Evolutionary conservation across 2,113 vertebrate genomes (phyloP).

Genomic region (Dicerorhinus sumatrensis): DNA sequence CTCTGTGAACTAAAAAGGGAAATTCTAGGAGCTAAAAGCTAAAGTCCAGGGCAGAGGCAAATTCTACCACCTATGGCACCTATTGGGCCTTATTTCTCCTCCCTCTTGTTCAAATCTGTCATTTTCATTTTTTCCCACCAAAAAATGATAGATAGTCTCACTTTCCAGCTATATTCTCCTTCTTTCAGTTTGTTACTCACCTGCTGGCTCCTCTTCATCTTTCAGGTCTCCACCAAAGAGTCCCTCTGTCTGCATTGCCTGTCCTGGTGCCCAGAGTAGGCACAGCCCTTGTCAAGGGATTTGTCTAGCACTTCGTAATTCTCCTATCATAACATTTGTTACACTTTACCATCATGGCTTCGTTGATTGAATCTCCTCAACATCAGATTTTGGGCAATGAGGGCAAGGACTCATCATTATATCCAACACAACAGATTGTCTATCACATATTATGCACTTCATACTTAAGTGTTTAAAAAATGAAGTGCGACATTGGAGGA

Average conservation of each 20-base stretch:
- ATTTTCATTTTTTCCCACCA: slow-evolving; percentile 15
- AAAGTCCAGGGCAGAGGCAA: background rate
- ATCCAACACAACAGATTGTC: background rate
- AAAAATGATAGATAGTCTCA: background rate
- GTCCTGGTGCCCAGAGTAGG: background rate
- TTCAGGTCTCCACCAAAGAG: background rate
- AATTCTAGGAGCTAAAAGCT: background rate
- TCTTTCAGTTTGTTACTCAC: background rate
- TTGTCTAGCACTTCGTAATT: background rate
- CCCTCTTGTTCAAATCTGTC: background rate
- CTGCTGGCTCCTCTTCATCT: background rate
- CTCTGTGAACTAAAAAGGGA: background rate
- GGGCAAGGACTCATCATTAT: background rate
- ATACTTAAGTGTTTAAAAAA: background rate
- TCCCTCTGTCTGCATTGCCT: background rate
- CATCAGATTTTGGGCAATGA: background rate
- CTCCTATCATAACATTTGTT: background rate
- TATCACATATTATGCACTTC: background rate
- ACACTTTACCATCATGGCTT: background rate
- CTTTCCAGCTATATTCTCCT: background rate
- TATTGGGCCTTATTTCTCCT: background rate
- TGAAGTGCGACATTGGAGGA: background rate
- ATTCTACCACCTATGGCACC: background rate
- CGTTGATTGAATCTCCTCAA: background rate
- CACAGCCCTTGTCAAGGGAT: background rate